phyloP scores from a whole-genome alignment of 2,113 vertebrate species.

The Poeciliopsis turrubarensis region DNA sequence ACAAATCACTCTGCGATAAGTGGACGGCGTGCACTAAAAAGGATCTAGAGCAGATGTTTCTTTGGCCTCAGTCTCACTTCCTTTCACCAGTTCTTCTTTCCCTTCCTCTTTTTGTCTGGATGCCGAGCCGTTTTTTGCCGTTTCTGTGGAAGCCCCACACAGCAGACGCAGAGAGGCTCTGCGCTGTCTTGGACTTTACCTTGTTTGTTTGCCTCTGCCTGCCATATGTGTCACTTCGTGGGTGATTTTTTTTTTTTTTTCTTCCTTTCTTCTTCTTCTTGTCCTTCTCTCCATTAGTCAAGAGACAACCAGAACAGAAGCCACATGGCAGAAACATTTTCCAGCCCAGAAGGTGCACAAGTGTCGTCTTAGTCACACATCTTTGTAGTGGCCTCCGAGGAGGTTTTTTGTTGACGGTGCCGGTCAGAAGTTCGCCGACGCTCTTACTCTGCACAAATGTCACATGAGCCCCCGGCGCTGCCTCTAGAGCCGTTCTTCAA shows the following conservation, averaged over 20 bases:
- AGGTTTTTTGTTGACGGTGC: neutral
- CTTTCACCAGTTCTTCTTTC: slow-evolving; percentile 78
- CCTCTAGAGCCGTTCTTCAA: neutral
- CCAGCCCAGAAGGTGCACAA: neutral
- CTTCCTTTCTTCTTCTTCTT: too few species aligned
- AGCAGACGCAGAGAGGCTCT: slow-evolving; percentile 36
- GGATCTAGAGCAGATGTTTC: slow-evolving; percentile 78
- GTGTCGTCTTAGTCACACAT: slow-evolving; percentile 5
- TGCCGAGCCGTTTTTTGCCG: slow-evolving; percentile 53
- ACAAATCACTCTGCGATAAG: slow-evolving; percentile 58
- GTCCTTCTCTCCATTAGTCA: slow-evolving; percentile 10
- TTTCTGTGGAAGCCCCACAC: slow-evolving; percentile 53
- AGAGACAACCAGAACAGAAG: slow-evolving; percentile 11
- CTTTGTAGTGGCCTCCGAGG: neutral
- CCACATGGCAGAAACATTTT: neutral
- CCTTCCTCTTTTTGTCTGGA: slow-evolving; percentile 75
- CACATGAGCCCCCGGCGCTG: neutral
- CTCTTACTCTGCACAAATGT: neutral
- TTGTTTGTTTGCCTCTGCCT: slow-evolving; percentile 48
- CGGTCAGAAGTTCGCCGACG: neutral
- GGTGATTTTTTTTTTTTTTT: slow-evolving; percentile 1
- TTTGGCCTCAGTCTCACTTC: slow-evolving; percentile 78
- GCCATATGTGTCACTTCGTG: slow-evolving; percentile 32
- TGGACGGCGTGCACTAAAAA: slow-evolving; percentile 60
- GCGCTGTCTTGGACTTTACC: slow-evolving; percentile 32